Evolutionary conservation across 2,113 vertebrate species (phyloP).

Genomic region (Colistium nudipinnis): DNA sequence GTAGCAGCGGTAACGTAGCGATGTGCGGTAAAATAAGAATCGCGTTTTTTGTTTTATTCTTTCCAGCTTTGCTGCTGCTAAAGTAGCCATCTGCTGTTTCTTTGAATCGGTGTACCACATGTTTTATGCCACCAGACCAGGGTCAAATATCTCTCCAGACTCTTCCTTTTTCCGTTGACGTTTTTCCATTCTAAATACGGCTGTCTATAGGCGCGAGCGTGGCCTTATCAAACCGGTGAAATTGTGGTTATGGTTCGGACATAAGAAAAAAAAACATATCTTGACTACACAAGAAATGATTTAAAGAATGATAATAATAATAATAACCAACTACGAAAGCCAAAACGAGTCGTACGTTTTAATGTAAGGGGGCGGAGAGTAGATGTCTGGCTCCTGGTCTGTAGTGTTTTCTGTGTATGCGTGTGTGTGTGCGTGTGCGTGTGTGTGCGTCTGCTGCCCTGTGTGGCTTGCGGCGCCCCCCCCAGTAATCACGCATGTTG

Average conservation of each 20-base stretch:
- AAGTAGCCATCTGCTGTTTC: slow-evolving; percentile 5
- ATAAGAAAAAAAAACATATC: too few species aligned
- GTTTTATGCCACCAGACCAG: slow-evolving; percentile 26
- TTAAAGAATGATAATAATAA: background rate
- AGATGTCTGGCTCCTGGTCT: slow-evolving; percentile 28
- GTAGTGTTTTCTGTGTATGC: slow-evolving; percentile 50
- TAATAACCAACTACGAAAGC: background rate
- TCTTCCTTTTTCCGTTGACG: background rate
- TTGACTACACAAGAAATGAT: background rate
- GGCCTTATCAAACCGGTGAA: too few species aligned
- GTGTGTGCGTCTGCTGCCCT: slow-evolving; percentile 75
- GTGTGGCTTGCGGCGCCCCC: slow-evolving; percentile 82
- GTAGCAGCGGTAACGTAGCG: slow-evolving; percentile 8
- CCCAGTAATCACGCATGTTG: slow-evolving; percentile 94
- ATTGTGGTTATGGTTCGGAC: background rate
- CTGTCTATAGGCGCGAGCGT: too few species aligned
- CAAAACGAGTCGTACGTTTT: background rate
- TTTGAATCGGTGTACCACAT: slow-evolving; percentile 20
- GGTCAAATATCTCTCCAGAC: slow-evolving; percentile 28
- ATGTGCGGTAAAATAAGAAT: background rate
- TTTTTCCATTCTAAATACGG: too few species aligned
- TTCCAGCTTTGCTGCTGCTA: slow-evolving; percentile 17
- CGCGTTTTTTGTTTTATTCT: background rate
- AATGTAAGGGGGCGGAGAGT: background rate
- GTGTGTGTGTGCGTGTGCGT: slow-evolving; percentile 49